phyloP scores from a whole-genome alignment of 1,140 invertebrate genomes.

The Berghia stephanieae region DNA sequence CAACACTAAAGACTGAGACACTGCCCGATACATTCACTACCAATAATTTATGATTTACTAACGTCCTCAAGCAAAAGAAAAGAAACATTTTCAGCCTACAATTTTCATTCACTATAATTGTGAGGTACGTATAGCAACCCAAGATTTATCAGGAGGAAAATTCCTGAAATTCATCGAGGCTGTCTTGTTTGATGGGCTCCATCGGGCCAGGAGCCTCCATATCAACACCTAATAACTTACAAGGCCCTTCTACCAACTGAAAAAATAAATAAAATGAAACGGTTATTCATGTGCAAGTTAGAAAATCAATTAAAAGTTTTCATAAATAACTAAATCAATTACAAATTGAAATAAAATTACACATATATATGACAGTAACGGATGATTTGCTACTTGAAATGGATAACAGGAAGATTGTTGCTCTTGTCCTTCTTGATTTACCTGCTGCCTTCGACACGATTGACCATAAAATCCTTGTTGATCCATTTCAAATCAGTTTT shows the following conservation, averaged over 20 bases:
- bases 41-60: neutral
- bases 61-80: neutral
- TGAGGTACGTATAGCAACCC: neutral
- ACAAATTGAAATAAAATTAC: neutral
- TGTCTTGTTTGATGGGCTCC: slow-evolving; percentile 46
- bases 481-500: too few species aligned
- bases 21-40: neutral
- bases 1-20: neutral
- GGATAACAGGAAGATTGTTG: too few species aligned
- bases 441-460: too few species aligned
- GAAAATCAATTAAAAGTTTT: neutral
- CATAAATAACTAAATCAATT: neutral
- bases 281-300: neutral
- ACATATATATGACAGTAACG: neutral
- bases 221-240: slow-evolving; percentile 41
- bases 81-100: neutral
- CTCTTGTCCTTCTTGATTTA: too few species aligned
- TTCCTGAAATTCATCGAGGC: slow-evolving; percentile 49
- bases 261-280: slow-evolving; percentile 16
- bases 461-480: too few species aligned
- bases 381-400: too few species aligned
- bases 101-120: neutral
- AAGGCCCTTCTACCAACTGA: slow-evolving; percentile 46
- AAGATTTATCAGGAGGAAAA: slow-evolving; percentile 34
- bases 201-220: slow-evolving; percentile 32